Evolutionary conservation across 2,113 vertebrate species (phyloP).

Genomic region (Gymnocephalus cernua): DNA sequence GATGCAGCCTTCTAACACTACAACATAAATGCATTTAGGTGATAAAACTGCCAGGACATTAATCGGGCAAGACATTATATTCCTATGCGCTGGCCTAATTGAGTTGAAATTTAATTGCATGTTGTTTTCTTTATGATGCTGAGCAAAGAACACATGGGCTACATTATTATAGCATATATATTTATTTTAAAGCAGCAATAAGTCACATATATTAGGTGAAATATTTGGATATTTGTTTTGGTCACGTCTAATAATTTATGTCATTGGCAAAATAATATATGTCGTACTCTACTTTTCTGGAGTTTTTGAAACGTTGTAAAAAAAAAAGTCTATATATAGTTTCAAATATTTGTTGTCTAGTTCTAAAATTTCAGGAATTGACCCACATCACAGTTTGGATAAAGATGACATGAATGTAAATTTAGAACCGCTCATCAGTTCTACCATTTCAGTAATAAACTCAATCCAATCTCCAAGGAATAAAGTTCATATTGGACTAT

Average conservation of each 20-base stretch:
- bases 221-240: slow-evolving; percentile 1
- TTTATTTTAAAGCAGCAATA: slow-evolving; percentile 31
- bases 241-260: neutral
- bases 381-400: slow-evolving; percentile 2
- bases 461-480: neutral
- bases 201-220: slow-evolving; percentile 26
- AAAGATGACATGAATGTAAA: neutral
- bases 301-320: neutral
- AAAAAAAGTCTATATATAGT: neutral
- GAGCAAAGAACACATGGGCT: slow-evolving; percentile 4
- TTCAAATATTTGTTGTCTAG: neutral
- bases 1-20: neutral
- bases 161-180: neutral
- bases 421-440: neutral
- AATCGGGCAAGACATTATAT: neutral
- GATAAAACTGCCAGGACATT: neutral
- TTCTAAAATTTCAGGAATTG: neutral
- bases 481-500: neutral
- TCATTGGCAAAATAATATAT: neutral
- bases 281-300: neutral
- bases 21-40: neutral
- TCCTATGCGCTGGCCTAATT: neutral
- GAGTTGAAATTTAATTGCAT: neutral
- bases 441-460: neutral
- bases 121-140: neutral